A percentile compares a stretch with the other conserved stretches of the same genome.
phyloP scores from a whole-genome alignment of 2,113 vertebrate species.

The Thalassarche chlororhynchos region DNA sequence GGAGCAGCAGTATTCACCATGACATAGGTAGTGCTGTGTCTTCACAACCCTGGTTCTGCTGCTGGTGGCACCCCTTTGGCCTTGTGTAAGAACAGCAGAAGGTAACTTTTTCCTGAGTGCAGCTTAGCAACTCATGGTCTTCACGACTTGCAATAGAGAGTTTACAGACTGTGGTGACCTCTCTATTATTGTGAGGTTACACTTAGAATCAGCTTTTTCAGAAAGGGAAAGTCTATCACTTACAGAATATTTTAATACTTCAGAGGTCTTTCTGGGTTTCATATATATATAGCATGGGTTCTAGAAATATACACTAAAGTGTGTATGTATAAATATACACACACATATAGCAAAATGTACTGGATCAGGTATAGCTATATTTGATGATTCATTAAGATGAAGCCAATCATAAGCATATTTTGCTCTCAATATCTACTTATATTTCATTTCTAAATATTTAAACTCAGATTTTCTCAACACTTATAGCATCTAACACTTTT shows the following conservation, averaged over 20 bases:
- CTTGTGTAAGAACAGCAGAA: not conserved
- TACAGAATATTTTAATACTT: not conserved
- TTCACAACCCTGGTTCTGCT: not conserved
- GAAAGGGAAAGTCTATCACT: not conserved
- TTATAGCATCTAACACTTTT: not conserved
- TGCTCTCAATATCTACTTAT: not conserved
- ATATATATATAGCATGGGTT: not conserved
- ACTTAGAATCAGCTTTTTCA: not conserved
- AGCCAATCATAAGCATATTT: not conserved
- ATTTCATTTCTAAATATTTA: not conserved
- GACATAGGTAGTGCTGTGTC: accelerated
- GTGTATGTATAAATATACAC: accelerated
- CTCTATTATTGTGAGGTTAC: not conserved
- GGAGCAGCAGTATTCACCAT: not conserved
- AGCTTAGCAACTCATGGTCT: not conserved
- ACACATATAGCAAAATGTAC: not conserved
- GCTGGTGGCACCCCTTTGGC: too few relatives aligned
- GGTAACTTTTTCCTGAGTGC: not conserved
- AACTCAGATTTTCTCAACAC: not conserved
- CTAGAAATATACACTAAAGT: not conserved
- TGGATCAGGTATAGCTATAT: too few relatives aligned
- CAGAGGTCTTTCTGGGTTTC: not conserved
- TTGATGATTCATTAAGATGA: not conserved
- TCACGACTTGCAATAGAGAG: not conserved
- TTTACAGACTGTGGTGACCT: not conserved